Conservation (phyloP, 2,113 vertebrate genomes). For the Ibidorhyncha struthersii region DNA sequence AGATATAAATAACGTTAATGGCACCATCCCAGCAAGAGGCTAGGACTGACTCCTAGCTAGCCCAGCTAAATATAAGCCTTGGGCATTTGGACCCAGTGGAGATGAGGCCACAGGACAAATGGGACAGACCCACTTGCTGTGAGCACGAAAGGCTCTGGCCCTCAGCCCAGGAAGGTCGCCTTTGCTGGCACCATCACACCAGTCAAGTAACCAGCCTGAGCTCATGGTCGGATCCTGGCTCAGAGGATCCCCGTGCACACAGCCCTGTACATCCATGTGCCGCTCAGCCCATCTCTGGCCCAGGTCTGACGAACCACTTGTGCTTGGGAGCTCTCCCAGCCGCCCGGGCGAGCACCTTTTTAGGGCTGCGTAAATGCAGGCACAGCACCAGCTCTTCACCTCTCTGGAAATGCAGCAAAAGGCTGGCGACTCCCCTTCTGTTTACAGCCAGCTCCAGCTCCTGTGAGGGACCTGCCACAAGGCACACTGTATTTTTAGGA, state of each 20-base stretch:
- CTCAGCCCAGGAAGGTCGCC: neutral
- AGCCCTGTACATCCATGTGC: neutral
- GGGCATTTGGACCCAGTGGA: neutral
- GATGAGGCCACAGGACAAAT: neutral
- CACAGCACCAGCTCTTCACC: neutral
- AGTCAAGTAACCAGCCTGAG: neutral
- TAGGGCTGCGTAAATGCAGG: neutral
- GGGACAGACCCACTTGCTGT: neutral
- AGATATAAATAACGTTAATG: neutral
- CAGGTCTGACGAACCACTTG: neutral
- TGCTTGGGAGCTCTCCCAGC: neutral
- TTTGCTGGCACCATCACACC: neutral
- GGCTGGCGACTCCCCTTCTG: neutral
- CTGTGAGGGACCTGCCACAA: neutral
- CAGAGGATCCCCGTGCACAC: neutral
- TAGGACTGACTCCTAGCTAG: neutral
- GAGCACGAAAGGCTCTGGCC: neutral
- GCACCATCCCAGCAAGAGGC: neutral
- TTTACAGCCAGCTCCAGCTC: neutral
- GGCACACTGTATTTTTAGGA: neutral
- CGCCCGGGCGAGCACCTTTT: neutral
- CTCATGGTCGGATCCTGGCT: accelerated
- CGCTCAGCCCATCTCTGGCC: neutral
- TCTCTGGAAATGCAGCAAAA: neutral
- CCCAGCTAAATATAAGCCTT: neutral